These are phyloP conservation scores for Polypedilum vanderplanki DNA, from an alignment of 1,140 invertebrate species.

Conservation along the genomic window DNA sequence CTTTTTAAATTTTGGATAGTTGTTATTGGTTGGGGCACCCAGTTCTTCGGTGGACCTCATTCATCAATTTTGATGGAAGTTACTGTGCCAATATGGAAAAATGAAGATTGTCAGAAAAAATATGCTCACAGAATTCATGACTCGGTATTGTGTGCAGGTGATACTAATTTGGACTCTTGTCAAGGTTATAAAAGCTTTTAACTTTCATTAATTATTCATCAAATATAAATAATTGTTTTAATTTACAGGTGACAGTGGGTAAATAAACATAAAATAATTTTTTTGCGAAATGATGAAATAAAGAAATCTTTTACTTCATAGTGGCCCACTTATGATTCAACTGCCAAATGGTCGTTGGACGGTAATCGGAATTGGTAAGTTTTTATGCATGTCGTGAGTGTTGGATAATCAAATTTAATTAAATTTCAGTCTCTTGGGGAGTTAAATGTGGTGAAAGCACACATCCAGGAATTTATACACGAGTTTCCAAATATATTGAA, in stretches of 20 bases:
- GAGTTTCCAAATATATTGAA: constrained; percentile 60
- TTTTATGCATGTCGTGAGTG: too few relatives aligned
- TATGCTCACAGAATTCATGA: constrained; percentile 52
- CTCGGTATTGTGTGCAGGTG: constrained; percentile 64
- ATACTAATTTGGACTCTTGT: constrained; percentile 64
- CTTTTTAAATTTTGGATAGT: constrained; percentile 45
- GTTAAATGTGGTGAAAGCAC: constrained; percentile 59
- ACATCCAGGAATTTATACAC: constrained; percentile 64
- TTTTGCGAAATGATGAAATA: constrained; percentile 59
- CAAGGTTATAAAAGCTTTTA: constrained; percentile 46
- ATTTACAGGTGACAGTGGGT: constrained; percentile 6
- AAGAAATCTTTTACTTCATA: constrained; percentile 42
- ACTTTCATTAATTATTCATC: too few relatives aligned
- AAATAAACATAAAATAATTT: not conserved
- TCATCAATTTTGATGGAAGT: constrained; percentile 69
- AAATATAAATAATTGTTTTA: not conserved
- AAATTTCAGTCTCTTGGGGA: constrained; percentile 49
- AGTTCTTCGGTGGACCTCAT: constrained; percentile 58
- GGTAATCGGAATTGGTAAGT: constrained; percentile 69
- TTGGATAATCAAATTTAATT: too few relatives aligned
- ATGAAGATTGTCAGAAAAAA: constrained; percentile 38
- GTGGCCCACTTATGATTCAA: constrained; percentile 70
- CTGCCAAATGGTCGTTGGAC: constrained; percentile 64
- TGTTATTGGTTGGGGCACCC: constrained; percentile 70
- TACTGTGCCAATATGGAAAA: constrained; percentile 71